Conservation (phyloP, 2,797 vertebrate species). For the Botia kubotai region DNA sequence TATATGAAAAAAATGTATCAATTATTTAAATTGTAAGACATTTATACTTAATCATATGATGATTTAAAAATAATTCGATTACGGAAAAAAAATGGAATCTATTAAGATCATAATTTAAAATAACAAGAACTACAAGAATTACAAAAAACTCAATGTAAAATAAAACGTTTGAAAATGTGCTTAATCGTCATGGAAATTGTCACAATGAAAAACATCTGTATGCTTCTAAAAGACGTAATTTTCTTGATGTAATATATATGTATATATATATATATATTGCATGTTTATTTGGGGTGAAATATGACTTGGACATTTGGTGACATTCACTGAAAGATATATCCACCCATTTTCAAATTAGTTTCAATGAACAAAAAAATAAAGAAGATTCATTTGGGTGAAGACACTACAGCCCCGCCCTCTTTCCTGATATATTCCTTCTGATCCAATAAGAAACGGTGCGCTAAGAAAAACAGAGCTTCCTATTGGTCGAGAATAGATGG, state of each 20-base stretch:
- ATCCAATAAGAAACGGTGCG: constrained; percentile 70
- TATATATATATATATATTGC: too few relatives aligned
- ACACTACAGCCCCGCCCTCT: constrained; percentile 51
- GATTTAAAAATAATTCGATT: background rate
- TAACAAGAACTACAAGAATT: background rate
- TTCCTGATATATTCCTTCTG: constrained; percentile 28
- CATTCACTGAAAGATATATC: background rate
- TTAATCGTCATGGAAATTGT: background rate
- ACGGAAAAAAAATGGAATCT: background rate
- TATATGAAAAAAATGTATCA: background rate
- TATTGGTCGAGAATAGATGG: constrained; percentile 73
- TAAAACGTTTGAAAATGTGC: background rate
- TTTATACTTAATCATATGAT: background rate
- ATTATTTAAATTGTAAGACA: too few relatives aligned
- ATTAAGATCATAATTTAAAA: background rate
- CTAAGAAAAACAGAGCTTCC: constrained; percentile 70
- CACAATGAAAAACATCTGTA: background rate
- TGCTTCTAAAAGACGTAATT: too few relatives aligned
- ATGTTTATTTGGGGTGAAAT: too few relatives aligned
- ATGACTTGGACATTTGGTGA: background rate
- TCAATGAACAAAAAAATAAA: background rate
- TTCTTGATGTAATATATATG: too few relatives aligned
- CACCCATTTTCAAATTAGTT: constrained; percentile 29
- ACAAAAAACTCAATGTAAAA: background rate
- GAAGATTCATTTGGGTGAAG: constrained; percentile 7